A percentile compares a stretch with the other conserved stretches of the same genome.
Evolutionary conservation across 2,888 invertebrate genomes (phyloP).

Genomic region (Drosophila recens): DNA sequence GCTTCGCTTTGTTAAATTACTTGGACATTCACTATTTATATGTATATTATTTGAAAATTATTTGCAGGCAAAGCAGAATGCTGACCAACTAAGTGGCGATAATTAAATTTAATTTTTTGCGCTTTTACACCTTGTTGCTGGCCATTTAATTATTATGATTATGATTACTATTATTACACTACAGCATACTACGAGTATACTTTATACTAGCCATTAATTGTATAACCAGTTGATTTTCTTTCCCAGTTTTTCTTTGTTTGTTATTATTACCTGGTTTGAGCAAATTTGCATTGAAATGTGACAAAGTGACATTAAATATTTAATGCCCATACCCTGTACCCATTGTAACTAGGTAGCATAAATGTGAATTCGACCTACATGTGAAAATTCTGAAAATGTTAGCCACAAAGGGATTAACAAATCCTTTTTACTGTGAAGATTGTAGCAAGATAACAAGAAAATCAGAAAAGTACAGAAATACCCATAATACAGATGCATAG

Average conservation of each 20-base stretch:
- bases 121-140: constrained; percentile 27
- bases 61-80: constrained; percentile 10
- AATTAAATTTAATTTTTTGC: constrained; percentile 39
- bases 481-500: no score
- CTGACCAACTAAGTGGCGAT: constrained; percentile 26
- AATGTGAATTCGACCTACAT: no score
- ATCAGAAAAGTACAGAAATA: no score
- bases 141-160: constrained; percentile 2
- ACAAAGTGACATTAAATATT: constrained; percentile 10
- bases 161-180: constrained; percentile 10
- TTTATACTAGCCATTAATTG: constrained; percentile 23
- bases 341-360: not conserved
- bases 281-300: constrained; percentile 23
- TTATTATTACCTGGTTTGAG: not conserved
- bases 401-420: no score
- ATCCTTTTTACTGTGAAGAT: no score
- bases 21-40: constrained; percentile 12
- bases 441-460: not conserved
- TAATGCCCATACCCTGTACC: constrained; percentile 7
- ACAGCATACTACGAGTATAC: not conserved
- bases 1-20: not conserved
- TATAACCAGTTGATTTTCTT: constrained; percentile 4
- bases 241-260: not conserved
- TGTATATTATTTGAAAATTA: not conserved
- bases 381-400: no score